Base-by-base conservation (phyloP, 1,140 invertebrate species). In the Drosophila pachea region DNA sequence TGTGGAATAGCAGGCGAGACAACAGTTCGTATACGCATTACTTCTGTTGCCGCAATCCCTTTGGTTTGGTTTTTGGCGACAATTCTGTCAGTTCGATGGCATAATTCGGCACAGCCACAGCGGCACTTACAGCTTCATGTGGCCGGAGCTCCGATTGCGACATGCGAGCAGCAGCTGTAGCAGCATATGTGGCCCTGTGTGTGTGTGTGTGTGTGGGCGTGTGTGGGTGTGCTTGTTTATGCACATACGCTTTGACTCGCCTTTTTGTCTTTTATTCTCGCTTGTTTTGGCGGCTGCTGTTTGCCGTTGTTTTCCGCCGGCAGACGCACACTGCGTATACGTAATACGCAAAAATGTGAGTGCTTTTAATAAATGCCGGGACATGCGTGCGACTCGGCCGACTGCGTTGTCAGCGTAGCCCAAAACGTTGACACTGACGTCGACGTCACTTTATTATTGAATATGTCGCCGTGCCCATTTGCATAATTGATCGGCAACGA, bases 401-500 rank as follows among this genome's bases (percentile, higher is more conserved):
- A 32, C 49, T n/a, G 9, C 35, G 45, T 11, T 42, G 35, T 22
- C 22, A 22, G 22, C 22, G 22, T 3, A 22, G 22, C 22, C 22
- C 22, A 22, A 22, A 22, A 22, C 22, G 22, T 22, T 22, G 22
- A 22, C 22, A 22, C 7, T 43, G 63, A 71, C 74, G 81, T 66
- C 67, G 78, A 71, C 64, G 78, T 59, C 75, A 82, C 78, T 82
- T 82, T 82, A 82, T 83, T 82, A 82, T 82, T 83, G 78, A 83
- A 83, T 82, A 78, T 75, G 72, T 78, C 75, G 63, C 54, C 54
- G 45, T 63, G 32, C 74, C 60, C 78, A 82, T 82, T 82, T 82
- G 79, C 78, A 82, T 82, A 82, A 83, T 82, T 82, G 78, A 82
- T 83, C 78, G 78, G 71, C 79, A 78, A 66, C 78, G 78, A 74